Evolutionary conservation across 2,888 invertebrate species (phyloP).

Genomic region (Caenorhabditis uteleia): DNA sequence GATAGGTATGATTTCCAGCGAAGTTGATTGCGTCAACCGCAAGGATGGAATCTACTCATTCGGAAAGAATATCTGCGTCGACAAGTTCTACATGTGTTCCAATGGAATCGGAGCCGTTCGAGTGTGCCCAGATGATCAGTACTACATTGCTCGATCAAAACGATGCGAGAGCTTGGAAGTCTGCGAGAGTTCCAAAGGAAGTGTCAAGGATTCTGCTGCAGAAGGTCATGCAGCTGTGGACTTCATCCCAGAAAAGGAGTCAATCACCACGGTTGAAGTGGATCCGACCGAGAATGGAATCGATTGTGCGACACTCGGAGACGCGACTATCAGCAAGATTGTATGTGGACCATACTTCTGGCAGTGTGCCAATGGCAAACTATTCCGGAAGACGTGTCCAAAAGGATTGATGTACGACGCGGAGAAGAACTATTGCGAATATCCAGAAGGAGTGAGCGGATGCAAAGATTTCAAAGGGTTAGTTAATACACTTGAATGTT

Average conservation of each 20-base stretch:
- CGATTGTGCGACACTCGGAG: constrained; percentile 23
- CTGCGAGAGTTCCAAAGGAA: constrained; percentile 1
- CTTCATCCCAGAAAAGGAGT: neutral
- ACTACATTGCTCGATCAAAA: constrained; percentile 10
- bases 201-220: constrained; percentile 8
- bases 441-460: constrained; percentile 24
- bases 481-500: neutral
- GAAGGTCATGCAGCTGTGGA: too few relatives aligned
- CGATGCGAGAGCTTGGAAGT: constrained; percentile 9
- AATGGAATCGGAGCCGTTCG: constrained; percentile 20
- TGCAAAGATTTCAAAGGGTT: constrained; percentile 22
- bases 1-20: constrained; percentile 3
- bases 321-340: constrained; percentile 17
- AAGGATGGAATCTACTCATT: constrained; percentile 17
- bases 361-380: constrained; percentile 39
- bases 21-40: constrained; percentile 10
- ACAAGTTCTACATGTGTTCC: constrained; percentile 21
- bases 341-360: constrained; percentile 37
- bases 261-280: too few relatives aligned
- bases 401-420: constrained; percentile 37
- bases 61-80: constrained; percentile 8
- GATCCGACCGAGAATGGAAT: too few relatives aligned
- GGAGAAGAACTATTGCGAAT: constrained; percentile 35
- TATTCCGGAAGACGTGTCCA: constrained; percentile 44
- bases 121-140: constrained; percentile 22